Conservation (phyloP, 2,113 vertebrate genomes). For the Cervus canadensis region DNA sequence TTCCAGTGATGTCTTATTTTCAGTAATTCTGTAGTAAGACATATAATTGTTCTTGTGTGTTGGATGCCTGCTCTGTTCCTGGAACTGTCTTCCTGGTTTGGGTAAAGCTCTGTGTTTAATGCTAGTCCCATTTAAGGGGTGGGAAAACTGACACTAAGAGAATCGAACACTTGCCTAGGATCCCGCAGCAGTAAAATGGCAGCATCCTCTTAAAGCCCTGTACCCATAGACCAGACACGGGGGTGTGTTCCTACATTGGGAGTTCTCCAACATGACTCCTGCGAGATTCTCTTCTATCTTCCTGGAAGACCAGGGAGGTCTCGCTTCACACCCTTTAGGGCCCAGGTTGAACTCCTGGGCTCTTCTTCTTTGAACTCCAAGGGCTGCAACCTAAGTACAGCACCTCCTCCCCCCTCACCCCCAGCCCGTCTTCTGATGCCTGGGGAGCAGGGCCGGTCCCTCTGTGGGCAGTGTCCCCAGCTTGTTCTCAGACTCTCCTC, state of each 20-base stretch:
- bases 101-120: neutral
- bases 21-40: neutral
- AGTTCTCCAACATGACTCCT: neutral
- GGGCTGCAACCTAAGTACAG: neutral
- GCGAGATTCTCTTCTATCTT: neutral
- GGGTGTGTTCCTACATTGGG: neutral
- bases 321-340: neutral
- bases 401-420: neutral
- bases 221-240: neutral
- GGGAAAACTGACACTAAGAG: neutral
- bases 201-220: neutral
- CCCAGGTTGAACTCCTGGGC: neutral
- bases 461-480: neutral
- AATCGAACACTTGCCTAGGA: neutral
- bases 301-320: neutral
- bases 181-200: neutral
- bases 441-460: neutral
- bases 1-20: neutral
- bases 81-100: neutral
- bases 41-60: neutral
- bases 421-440: neutral
- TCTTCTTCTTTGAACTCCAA: neutral
- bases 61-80: neutral
- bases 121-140: neutral
- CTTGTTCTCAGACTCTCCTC: neutral